These are phyloP conservation scores for Plagiodera versicolora DNA, from an alignment of 2,888 invertebrate genomes.

Conservation along the genomic window DNA sequence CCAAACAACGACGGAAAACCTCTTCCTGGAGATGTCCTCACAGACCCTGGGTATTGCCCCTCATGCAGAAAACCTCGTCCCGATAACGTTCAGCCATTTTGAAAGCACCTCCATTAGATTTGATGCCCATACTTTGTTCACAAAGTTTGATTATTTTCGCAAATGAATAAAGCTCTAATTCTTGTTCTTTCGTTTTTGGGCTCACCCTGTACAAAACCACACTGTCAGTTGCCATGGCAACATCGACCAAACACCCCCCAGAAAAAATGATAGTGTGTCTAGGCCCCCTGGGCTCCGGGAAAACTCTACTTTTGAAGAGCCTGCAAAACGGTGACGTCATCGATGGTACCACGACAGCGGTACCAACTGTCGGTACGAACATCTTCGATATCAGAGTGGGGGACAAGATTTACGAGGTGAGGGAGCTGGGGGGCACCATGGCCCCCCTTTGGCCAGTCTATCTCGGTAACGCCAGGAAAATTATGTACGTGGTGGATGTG, in stretches of 20 bases:
- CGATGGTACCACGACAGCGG: conserved; percentile 76
- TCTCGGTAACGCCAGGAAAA: conserved; percentile 66
- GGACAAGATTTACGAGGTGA: conserved; percentile 50
- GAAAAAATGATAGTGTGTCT: conserved; percentile 62
- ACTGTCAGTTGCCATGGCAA: not conserved
- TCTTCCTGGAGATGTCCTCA: not conserved
- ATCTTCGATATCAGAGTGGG: conserved; percentile 65
- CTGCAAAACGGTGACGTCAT: conserved; percentile 70
- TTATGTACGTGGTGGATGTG: conserved; percentile 81
- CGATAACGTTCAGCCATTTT: not conserved
- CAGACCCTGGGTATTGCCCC: not conserved
- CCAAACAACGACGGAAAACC: not conserved
- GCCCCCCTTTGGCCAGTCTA: conserved; percentile 81
- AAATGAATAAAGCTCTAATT: too few relatives aligned
- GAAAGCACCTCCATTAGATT: too few relatives aligned
- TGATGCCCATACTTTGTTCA: too few relatives aligned
- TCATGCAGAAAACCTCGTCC: not conserved
- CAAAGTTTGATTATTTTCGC: too few relatives aligned
- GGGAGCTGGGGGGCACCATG: conserved; percentile 77
- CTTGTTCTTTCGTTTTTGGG: too few relatives aligned
- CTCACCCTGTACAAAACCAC: too few relatives aligned
- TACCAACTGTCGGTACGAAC: conserved; percentile 79
- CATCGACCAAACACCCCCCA: not conserved
- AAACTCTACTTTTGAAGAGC: conserved; percentile 76
- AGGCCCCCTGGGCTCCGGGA: conserved; percentile 79